Percentiles rank a stretch among this genome's conserved stretches.
phyloP scores from a whole-genome alignment of 2,888 invertebrate genomes.

The Prosopocoilus inquinatus region DNA sequence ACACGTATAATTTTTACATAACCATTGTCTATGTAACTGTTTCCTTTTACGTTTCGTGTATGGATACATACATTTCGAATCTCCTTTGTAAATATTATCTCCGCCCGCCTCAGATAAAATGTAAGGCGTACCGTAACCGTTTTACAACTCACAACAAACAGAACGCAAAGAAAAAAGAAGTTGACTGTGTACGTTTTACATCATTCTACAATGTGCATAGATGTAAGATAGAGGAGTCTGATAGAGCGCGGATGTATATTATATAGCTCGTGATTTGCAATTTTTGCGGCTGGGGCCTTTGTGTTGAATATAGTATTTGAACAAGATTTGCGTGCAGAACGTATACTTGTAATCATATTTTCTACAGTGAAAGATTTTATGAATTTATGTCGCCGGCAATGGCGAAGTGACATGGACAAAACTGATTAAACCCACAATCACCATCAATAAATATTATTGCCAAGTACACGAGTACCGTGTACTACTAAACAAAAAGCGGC shows the following conservation, averaged over 20 bases:
- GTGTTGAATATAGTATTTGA: conserved; percentile 3
- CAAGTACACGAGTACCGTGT: no score
- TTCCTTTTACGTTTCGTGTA: no score
- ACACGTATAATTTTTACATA: no score
- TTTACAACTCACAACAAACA: background rate
- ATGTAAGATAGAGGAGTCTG: conserved; percentile 11
- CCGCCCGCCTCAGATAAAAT: conserved; percentile 4
- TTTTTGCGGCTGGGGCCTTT: conserved; percentile 1
- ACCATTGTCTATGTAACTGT: no score
- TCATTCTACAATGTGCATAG: conserved; percentile 11
- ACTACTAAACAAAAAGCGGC: no score
- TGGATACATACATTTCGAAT: no score
- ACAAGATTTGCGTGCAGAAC: conserved; percentile 7
- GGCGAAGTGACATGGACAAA: no score
- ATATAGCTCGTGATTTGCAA: conserved; percentile 12
- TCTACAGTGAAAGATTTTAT: background rate
- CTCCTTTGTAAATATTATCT: conserved; percentile 5
- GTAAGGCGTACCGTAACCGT: background rate
- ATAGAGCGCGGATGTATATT: conserved; percentile 7
- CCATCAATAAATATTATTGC: no score
- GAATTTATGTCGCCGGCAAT: no score
- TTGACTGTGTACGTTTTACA: background rate
- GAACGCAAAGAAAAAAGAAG: background rate
- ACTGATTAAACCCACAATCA: no score
- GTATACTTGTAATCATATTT: background rate